Evolutionary conservation across 2,113 vertebrate genomes (phyloP).

Genomic region (Melospiza melodia): DNA sequence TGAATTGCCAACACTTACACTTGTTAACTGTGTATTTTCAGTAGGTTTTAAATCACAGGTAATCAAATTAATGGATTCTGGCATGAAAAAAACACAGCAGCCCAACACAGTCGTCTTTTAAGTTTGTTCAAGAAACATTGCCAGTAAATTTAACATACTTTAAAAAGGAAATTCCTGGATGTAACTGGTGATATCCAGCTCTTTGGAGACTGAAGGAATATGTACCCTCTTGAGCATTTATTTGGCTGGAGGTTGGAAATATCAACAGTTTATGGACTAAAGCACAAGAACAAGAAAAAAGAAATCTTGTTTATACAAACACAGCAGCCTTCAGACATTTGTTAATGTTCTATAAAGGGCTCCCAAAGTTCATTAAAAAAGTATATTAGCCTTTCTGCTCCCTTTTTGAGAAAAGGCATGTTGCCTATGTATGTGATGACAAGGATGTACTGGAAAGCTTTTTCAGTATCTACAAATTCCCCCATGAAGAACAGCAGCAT

Average conservation of each 20-base stretch:
- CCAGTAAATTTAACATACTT: neutral
- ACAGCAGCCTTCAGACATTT: neutral
- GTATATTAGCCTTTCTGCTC: neutral
- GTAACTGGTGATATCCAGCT: neutral
- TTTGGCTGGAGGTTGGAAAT: neutral
- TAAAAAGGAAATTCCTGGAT: neutral
- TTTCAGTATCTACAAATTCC: neutral
- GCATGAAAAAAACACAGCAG: neutral
- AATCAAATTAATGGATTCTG: neutral
- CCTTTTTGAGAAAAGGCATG: neutral
- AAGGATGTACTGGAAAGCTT: neutral
- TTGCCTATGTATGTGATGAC: neutral
- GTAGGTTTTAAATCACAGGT: neutral
- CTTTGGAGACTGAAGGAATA: neutral
- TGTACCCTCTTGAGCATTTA: neutral
- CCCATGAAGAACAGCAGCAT: neutral
- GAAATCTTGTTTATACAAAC: neutral
- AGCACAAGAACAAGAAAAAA: neutral
- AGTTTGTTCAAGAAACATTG: neutral
- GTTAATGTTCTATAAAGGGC: neutral
- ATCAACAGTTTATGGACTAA: conserved; percentile 7
- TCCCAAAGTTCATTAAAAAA: conserved; percentile 24
- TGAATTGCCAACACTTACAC: neutral
- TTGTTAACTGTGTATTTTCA: neutral
- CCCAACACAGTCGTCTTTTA: neutral